phyloP scores from a whole-genome alignment of 1,140 invertebrate species.

The Scaptomyza hsui region DNA sequence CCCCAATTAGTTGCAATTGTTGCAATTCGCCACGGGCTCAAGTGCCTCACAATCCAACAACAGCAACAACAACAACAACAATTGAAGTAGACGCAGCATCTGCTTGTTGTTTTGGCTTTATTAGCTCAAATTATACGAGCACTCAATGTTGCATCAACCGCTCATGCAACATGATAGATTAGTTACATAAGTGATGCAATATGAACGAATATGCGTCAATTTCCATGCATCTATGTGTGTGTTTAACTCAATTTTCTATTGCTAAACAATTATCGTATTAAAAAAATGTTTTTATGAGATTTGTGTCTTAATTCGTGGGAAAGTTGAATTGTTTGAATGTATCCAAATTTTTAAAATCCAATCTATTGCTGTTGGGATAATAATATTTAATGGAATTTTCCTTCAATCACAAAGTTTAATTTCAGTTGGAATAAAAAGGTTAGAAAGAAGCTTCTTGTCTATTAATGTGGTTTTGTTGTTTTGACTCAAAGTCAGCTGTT shows the following conservation, averaged over 20 bases:
- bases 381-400: too few relatives aligned
- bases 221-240: background rate
- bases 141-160: slow-evolving; percentile 20
- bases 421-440: too few relatives aligned
- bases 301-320: too few relatives aligned
- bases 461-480: background rate
- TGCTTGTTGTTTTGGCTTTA: slow-evolving; percentile 18
- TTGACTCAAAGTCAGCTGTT: background rate
- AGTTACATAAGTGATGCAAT: slow-evolving; percentile 8
- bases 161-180: slow-evolving; percentile 31
- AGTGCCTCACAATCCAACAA: slow-evolving; percentile 39
- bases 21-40: slow-evolving; percentile 48
- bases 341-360: too few relatives aligned
- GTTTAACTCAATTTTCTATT: background rate
- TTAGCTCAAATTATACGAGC: slow-evolving; percentile 31
- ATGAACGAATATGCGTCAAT: background rate
- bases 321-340: too few relatives aligned
- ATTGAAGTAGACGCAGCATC: slow-evolving; percentile 6
- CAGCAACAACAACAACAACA: too few relatives aligned
- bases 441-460: background rate
- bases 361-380: too few relatives aligned
- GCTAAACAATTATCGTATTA: too few relatives aligned
- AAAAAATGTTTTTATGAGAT: background rate
- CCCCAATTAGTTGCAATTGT: slow-evolving; percentile 76
- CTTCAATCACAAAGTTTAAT: too few relatives aligned